phyloP scores from a whole-genome alignment of 2,888 invertebrate species.

The Drosophila diplacantha region DNA sequence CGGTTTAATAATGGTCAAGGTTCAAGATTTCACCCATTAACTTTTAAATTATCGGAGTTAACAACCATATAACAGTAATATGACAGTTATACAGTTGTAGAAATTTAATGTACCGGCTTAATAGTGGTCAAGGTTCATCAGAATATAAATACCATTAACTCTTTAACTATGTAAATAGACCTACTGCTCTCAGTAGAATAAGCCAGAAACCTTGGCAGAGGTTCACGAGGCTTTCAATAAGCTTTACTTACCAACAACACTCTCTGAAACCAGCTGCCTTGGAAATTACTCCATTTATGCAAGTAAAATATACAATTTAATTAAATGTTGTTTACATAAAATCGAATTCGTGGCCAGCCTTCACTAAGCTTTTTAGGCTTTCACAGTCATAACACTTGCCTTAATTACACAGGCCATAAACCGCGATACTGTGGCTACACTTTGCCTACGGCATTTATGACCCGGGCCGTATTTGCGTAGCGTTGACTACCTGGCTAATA shows the following conservation, averaged over 20 bases:
- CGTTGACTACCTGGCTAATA: background rate
- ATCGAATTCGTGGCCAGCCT: too few species aligned
- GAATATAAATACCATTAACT: background rate
- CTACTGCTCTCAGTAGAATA: background rate
- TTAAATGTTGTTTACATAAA: background rate
- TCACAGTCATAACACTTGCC: background rate
- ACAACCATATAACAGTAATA: background rate
- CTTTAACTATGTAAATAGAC: background rate
- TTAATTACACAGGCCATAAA: slow-evolving; percentile 3
- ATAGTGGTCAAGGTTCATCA: background rate
- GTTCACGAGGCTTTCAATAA: background rate
- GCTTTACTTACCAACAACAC: background rate
- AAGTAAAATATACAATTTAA: background rate
- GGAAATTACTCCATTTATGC: too few species aligned
- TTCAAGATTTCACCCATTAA: too few species aligned
- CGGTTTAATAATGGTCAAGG: too few species aligned
- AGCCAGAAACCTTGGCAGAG: background rate
- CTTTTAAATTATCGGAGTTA: background rate
- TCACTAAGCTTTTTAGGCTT: background rate
- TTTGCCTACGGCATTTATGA: background rate
- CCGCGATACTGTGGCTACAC: background rate
- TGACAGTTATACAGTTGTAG: background rate
- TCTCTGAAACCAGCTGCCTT: background rate
- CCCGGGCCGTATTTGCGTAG: background rate
- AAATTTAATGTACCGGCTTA: too few species aligned